Evolutionary conservation across 2,113 vertebrate genomes (phyloP).

Genomic region (Hippocampus guttulatus): DNA sequence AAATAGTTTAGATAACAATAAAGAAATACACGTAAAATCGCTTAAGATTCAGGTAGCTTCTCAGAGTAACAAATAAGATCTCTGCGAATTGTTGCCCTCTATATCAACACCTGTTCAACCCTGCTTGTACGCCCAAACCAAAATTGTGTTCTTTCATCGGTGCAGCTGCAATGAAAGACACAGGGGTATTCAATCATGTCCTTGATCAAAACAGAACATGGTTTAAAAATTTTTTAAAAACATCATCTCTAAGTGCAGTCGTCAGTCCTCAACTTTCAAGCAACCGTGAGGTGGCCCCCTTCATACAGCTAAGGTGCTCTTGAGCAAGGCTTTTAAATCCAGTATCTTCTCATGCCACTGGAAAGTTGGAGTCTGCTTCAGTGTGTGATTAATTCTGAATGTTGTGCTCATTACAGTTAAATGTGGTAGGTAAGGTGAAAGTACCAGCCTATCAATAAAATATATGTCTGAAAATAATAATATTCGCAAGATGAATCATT

Average conservation of each 20-base stretch:
- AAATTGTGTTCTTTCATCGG: neutral
- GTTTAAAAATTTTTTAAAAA: neutral
- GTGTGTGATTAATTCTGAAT: neutral
- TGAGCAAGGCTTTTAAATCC: neutral
- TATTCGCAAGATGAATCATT: neutral
- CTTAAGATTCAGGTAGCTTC: neutral
- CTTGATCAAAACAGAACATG: neutral
- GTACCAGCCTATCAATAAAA: neutral
- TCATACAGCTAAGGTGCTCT: neutral
- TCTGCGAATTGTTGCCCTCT: neutral
- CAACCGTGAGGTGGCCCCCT: neutral
- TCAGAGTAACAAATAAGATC: neutral
- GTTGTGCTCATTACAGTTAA: neutral
- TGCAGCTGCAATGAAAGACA: neutral
- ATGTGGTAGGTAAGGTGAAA: neutral
- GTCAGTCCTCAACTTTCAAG: neutral
- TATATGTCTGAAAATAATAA: neutral
- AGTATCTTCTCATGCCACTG: neutral
- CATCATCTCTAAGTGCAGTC: neutral
- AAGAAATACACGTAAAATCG: neutral
- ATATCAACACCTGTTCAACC: neutral
- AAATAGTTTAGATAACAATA: too few relatives aligned
- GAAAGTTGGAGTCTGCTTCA: neutral
- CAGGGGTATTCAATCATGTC: neutral
- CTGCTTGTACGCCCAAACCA: neutral